A percentile compares a stretch with the other conserved stretches of the same genome.
Evolutionary conservation across 2,113 vertebrate species (phyloP).

Genomic region (Saguinus imperator): DNA sequence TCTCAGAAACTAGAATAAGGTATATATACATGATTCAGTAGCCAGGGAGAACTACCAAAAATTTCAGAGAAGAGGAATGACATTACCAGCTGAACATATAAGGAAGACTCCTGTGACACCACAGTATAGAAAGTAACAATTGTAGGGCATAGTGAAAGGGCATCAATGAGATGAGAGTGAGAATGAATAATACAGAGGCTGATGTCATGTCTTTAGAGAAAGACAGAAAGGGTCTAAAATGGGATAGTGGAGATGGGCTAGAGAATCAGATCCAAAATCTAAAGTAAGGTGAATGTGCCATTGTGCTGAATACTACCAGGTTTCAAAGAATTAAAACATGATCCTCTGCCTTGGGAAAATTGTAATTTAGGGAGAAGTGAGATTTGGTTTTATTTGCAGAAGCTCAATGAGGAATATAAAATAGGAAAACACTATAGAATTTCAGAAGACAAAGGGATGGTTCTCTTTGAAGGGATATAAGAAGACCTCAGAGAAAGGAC

Average conservation of each 20-base stretch:
- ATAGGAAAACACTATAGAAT: neutral
- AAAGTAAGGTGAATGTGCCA: neutral
- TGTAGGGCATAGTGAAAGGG: neutral
- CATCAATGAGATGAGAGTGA: neutral
- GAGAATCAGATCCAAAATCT: neutral
- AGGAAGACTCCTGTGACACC: neutral
- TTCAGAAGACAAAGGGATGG: neutral
- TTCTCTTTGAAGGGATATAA: neutral
- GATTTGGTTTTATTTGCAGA: neutral
- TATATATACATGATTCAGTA: neutral
- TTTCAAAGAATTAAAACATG: neutral
- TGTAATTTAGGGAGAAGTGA: neutral
- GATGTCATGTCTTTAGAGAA: neutral
- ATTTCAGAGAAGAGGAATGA: neutral
- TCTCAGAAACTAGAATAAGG: neutral
- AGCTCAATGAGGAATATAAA: neutral
- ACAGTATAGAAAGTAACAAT: neutral
- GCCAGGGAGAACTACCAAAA: neutral
- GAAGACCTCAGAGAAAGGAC: neutral
- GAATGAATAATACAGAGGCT: neutral
- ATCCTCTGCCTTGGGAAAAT: neutral
- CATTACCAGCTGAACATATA: neutral
- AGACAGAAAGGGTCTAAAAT: neutral
- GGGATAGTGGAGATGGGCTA: neutral
- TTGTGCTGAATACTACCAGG: neutral